Evolutionary conservation across 1,140 invertebrate genomes (phyloP).

Genomic region (Drosophila sturtevanti): DNA sequence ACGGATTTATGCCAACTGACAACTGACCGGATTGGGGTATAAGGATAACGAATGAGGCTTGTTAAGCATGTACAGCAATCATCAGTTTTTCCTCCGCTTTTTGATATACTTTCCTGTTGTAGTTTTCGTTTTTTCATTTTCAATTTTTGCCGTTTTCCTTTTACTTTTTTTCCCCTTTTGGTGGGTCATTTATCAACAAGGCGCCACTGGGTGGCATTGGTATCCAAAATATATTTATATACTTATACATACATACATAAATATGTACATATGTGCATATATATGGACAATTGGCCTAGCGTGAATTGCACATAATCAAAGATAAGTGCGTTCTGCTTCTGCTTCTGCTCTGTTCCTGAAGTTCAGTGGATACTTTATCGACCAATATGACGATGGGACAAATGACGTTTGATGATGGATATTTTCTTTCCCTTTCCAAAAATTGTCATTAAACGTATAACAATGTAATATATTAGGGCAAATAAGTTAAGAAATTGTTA

Average conservation of each 20-base stretch:
- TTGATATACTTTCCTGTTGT: slow-evolving; percentile 5
- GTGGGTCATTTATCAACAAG: slow-evolving; percentile 49
- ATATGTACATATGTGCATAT: no score
- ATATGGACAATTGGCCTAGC: slow-evolving; percentile 40
- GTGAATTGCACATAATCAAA: slow-evolving; percentile 45
- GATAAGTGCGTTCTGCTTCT: slow-evolving; percentile 22
- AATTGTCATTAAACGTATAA: no score
- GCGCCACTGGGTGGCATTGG: slow-evolving; percentile 20
- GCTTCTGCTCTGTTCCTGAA: background rate
- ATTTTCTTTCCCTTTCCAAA: background rate
- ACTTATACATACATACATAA: no score
- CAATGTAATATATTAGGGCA: no score
- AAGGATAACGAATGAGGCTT: slow-evolving; percentile 16
- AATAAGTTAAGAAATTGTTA: no score
- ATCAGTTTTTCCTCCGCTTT: slow-evolving; percentile 19
- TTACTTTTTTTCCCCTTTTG: background rate
- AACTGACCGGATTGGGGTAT: slow-evolving; percentile 45
- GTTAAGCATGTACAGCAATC: slow-evolving; percentile 52
- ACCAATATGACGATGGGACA: background rate
- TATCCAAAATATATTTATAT: slow-evolving; percentile 16
- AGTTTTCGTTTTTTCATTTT: slow-evolving; percentile 17
- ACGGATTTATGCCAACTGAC: slow-evolving; percentile 44
- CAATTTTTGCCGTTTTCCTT: background rate
- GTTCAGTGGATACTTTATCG: background rate
- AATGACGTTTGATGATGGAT: background rate